phyloP scores from a whole-genome alignment of 2,113 vertebrate species.

The Perognathus longimembris region DNA sequence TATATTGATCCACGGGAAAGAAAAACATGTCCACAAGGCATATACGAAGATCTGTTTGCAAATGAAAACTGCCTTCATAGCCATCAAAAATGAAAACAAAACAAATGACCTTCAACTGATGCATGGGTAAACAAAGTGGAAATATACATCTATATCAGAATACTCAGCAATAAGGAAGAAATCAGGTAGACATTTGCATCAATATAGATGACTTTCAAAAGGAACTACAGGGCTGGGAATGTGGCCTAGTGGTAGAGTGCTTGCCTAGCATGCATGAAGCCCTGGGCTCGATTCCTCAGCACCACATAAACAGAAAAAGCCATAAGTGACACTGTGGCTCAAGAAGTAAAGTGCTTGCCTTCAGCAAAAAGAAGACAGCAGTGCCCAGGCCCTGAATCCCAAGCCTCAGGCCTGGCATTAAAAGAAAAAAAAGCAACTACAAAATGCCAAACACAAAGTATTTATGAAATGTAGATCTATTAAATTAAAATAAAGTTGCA shows the following conservation, averaged over 20 bases:
- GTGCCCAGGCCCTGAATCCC: too few relatives aligned
- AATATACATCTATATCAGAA: not conserved
- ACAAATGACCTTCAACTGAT: not conserved
- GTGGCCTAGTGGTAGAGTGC: too few relatives aligned
- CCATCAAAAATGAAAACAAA: constrained; percentile 33
- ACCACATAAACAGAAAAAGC: too few relatives aligned
- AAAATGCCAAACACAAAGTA: not conserved
- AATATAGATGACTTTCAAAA: not conserved
- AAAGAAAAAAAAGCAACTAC: not conserved
- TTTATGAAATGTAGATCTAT: too few relatives aligned
- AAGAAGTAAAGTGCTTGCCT: too few relatives aligned
- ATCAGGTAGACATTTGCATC: not conserved
- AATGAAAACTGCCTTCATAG: not conserved
- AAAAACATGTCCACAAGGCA: not conserved
- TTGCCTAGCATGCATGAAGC: too few relatives aligned
- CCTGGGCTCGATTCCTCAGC: too few relatives aligned
- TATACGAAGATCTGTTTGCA: not conserved
- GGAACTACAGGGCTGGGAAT: too few relatives aligned
- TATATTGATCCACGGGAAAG: constrained; percentile 6
- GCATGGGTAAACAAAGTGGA: not conserved
- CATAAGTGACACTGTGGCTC: too few relatives aligned
- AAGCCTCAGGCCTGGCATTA: too few relatives aligned
- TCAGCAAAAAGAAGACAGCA: too few relatives aligned
- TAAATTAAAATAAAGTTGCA: too few relatives aligned
- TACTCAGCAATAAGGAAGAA: not conserved